A percentile compares a stretch with the other conserved stretches of the same genome.
Evolutionary conservation across 2,113 vertebrate species (phyloP).

Genomic region (Notarius lentiginosus): DNA sequence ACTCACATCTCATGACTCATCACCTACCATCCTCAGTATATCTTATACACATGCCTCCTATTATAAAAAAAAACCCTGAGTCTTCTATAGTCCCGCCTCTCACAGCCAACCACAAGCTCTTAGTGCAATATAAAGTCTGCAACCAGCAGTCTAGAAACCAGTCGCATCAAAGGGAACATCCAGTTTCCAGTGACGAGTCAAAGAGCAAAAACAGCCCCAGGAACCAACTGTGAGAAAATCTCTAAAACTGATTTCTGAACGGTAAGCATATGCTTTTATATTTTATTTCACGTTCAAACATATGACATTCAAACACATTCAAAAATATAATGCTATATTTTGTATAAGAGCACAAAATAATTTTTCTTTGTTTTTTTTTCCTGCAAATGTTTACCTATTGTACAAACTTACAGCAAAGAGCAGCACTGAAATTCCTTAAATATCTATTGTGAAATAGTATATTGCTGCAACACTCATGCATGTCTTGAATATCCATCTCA

Average conservation of each 20-base stretch:
- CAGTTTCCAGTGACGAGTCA: background rate
- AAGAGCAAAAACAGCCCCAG: background rate
- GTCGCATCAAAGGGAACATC: background rate
- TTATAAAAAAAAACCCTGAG: background rate
- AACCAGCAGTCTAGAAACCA: background rate
- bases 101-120: background rate
- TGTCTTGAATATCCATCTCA: background rate
- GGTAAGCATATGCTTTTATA: constrained; percentile 27
- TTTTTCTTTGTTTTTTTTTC: background rate
- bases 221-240: background rate
- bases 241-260: constrained; percentile 1
- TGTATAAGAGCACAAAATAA: too few species aligned
- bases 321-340: too few species aligned
- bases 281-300: background rate
- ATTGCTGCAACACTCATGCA: background rate
- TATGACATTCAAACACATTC: too few species aligned
- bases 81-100: constrained; percentile 34
- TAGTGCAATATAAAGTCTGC: constrained; percentile 31
- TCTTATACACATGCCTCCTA: background rate
- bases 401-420: background rate
- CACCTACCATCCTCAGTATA: background rate
- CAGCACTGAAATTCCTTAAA: background rate
- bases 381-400: constrained; percentile 3
- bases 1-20: constrained; percentile 29
- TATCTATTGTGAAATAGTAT: background rate